Evolutionary conservation across 30 jellyfish, hydroid and myxozoan species (phyloP), one percentile per base, ranked within the genome.

Genomic region (Hydra vulgaris): DNA sequence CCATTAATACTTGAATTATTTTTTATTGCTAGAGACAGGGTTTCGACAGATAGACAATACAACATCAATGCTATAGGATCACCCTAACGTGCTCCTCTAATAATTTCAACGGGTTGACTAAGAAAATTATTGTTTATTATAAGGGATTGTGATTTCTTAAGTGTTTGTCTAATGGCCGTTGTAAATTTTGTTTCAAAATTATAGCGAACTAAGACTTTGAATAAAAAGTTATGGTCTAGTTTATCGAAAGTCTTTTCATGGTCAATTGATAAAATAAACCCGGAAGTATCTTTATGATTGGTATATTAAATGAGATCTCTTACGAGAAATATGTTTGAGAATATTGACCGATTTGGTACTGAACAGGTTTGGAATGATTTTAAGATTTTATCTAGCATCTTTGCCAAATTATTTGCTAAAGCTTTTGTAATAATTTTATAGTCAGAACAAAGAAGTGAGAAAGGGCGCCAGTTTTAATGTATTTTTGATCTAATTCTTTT

Each of bases 231-330:
- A 84, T 74, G 68, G 52, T 76, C 84, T 4, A 84, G 83, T 66
- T 82, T 66, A 52, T 83, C 91, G 26, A 83, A 84, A 70, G 82
- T 81, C 3, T 83, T 83, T 74, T 61, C 91, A 23, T 83, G 83
- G 79, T 83, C 91, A 7, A 83, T 26, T 4, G 75, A 18, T 8
- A 83, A 0, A 0, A 85, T 15, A 7, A 80, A 79, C 7, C 79
- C 67, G 21, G 78, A 5, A 3, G 12, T 40, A 12, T 40, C 25
- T 74, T 72, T 70, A 25, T 69, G 72, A 3, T 79, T 77, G 8
- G 73, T 40, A 40, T 68, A 85, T 1, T 23, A 18, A 40, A 79
- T 19, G 19, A 54, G 8, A 21, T 85, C 89, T 0, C 90, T 55
- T n/a, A 70, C 18, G 27, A 80, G 74, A 56, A 25, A 21, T 19